Evolutionary conservation across 2,113 vertebrate species (phyloP).

Genomic region (Dasypus novemcinctus): DNA sequence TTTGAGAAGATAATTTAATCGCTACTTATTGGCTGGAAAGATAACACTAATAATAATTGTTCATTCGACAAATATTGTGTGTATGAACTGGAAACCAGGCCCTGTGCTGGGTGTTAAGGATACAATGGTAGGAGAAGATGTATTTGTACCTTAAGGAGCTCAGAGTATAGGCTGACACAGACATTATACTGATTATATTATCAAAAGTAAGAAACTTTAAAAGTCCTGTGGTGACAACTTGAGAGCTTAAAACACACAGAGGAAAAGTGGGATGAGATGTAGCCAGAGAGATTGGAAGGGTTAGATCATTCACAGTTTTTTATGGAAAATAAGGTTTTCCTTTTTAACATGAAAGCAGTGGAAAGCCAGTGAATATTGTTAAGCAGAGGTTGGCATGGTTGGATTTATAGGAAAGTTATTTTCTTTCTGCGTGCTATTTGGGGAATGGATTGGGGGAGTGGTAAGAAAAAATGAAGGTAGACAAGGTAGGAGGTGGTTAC

Average conservation of each 20-base stretch:
- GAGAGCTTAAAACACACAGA: not conserved
- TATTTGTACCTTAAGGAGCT: not conserved
- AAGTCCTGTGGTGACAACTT: not conserved
- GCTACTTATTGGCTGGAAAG: not conserved
- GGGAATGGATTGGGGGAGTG: not conserved
- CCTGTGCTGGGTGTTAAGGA: not conserved
- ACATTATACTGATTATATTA: not conserved
- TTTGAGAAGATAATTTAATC: constrained; percentile 3
- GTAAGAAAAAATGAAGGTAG: not conserved
- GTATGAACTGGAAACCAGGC: not conserved
- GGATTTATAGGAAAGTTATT: not conserved
- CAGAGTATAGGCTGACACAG: not conserved
- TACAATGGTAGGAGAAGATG: not conserved
- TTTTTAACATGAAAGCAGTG: not conserved
- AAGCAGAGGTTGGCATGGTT: not conserved
- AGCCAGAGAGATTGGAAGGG: not conserved
- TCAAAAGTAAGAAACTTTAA: not conserved
- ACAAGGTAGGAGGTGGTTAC: not conserved
- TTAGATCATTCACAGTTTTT: not conserved
- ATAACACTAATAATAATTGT: not conserved
- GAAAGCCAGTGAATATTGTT: not conserved
- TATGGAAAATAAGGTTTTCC: not conserved
- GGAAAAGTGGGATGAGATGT: not conserved
- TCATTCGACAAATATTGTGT: not conserved
- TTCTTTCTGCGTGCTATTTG: not conserved